phyloP scores from a whole-genome alignment of 2,797 vertebrate species.

The Denticeps clupeoides region DNA sequence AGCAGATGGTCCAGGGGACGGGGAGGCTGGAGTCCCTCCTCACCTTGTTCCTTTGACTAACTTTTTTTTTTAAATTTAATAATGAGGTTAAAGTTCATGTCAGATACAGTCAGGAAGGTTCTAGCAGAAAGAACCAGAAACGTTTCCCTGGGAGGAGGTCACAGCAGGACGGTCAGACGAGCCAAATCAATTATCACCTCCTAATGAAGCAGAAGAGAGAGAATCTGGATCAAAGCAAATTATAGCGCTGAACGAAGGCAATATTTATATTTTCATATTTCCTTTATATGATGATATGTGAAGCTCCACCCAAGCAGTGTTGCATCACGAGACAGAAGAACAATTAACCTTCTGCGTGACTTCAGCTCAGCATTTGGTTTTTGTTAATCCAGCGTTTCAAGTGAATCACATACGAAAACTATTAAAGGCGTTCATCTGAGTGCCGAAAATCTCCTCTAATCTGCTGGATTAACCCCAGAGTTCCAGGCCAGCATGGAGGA shows the following conservation, averaged over 20 bases:
- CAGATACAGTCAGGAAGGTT: not conserved
- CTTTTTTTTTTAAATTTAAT: not conserved
- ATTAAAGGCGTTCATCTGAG: conserved; percentile 33
- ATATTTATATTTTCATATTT: too few species aligned
- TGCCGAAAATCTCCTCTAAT: conserved; percentile 54
- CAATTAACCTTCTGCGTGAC: conserved; percentile 25
- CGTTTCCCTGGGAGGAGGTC: conserved; percentile 11
- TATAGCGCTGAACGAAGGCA: not conserved
- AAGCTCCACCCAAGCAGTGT: too few species aligned
- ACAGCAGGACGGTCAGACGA: conserved; percentile 13
- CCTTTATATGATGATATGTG: too few species aligned
- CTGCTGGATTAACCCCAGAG: conserved; percentile 50
- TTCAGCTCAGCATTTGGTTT: conserved; percentile 13
- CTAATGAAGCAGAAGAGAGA: conserved; percentile 17
- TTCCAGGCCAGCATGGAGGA: too few species aligned
- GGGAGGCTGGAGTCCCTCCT: not conserved
- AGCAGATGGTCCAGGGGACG: conserved; percentile 17
- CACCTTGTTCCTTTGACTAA: not conserved
- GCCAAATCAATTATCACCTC: conserved; percentile 22
- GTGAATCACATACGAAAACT: conserved; percentile 23
- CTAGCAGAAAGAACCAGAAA: too few species aligned
- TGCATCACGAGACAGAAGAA: too few species aligned
- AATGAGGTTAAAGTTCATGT: conserved; percentile 1
- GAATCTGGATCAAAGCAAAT: not conserved
- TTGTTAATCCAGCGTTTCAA: conserved; percentile 25